phyloP scores from a whole-genome alignment of 2,797 vertebrate genomes.

The Acanthurus leucopareius region DNA sequence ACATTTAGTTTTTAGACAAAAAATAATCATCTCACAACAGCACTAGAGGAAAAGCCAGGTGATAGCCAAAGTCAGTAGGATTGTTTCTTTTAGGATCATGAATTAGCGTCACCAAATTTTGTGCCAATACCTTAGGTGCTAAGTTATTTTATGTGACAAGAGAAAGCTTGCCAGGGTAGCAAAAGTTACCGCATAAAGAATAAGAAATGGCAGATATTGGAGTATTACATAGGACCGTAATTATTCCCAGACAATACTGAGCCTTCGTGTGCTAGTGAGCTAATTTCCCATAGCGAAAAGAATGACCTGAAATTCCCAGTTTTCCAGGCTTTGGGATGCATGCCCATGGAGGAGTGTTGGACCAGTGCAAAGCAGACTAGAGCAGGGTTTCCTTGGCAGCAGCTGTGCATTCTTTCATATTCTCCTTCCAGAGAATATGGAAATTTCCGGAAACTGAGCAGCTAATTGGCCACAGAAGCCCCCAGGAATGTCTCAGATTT shows the following conservation, averaged over 20 bases:
- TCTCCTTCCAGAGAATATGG: slow-evolving; percentile 73
- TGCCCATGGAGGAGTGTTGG: slow-evolving; percentile 58
- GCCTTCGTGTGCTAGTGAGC: slow-evolving; percentile 55
- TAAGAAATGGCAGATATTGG: slow-evolving; percentile 11
- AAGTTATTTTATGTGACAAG: background rate
- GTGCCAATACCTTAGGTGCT: background rate
- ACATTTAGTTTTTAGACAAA: background rate
- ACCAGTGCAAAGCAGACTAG: slow-evolving; percentile 61
- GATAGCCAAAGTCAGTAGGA: background rate
- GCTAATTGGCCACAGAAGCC: slow-evolving; percentile 76
- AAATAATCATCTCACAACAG: background rate
- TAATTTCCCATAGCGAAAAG: slow-evolving; percentile 68
- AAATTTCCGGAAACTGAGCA: slow-evolving; percentile 75
- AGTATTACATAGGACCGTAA: slow-evolving; percentile 30
- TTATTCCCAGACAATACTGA: slow-evolving; percentile 54
- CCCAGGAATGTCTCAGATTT: slow-evolving; percentile 73
- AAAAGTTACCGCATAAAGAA: slow-evolving; percentile 10
- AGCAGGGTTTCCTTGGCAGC: slow-evolving; percentile 80
- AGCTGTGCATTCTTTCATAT: slow-evolving; percentile 59
- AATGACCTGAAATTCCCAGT: slow-evolving; percentile 76
- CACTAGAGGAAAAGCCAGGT: background rate
- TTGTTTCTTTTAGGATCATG: background rate
- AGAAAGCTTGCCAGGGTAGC: background rate
- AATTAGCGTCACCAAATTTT: background rate
- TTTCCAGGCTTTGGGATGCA: slow-evolving; percentile 75